These are phyloP conservation scores for Petrocephalus sullivani DNA, from an alignment of 2,797 vertebrate genomes.

Conservation along the genomic window DNA sequence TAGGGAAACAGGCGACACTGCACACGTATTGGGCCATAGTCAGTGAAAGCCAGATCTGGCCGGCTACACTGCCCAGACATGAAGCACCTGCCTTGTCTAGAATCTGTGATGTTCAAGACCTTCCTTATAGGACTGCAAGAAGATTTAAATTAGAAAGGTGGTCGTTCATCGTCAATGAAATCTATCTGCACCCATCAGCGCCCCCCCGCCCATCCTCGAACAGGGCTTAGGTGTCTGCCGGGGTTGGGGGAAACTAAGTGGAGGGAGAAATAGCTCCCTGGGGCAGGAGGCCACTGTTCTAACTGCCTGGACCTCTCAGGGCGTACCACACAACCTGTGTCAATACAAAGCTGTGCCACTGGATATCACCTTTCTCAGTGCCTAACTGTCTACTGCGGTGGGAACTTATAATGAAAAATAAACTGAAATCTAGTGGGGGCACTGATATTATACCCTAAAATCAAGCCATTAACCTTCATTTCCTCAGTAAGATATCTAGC, in stretches of 20 bases:
- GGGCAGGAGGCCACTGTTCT: neutral
- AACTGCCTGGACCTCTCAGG: neutral
- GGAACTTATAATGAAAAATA: no score
- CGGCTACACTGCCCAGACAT: constrained; percentile 40
- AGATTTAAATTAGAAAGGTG: constrained; percentile 40
- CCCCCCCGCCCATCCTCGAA: constrained; percentile 21
- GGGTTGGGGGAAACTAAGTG: constrained; percentile 39
- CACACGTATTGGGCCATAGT: neutral
- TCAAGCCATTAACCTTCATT: no score
- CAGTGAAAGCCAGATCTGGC: constrained; percentile 33
- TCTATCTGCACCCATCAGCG: constrained; percentile 38
- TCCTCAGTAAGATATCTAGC: no score
- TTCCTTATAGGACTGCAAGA: constrained; percentile 44
- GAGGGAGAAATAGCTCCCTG: constrained; percentile 34
- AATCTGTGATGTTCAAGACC: constrained; percentile 52
- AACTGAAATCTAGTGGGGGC: no score
- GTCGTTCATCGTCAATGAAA: neutral
- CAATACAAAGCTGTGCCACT: neutral
- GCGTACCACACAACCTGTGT: neutral
- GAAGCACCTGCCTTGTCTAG: constrained; percentile 18
- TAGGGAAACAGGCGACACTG: neutral
- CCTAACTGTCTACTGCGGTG: neutral
- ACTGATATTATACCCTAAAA: no score
- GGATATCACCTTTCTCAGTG: neutral
- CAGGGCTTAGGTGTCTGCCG: constrained; percentile 21